Conservation (phyloP, 2,797 vertebrate species). For the Percopsis omiscomaycus region DNA sequence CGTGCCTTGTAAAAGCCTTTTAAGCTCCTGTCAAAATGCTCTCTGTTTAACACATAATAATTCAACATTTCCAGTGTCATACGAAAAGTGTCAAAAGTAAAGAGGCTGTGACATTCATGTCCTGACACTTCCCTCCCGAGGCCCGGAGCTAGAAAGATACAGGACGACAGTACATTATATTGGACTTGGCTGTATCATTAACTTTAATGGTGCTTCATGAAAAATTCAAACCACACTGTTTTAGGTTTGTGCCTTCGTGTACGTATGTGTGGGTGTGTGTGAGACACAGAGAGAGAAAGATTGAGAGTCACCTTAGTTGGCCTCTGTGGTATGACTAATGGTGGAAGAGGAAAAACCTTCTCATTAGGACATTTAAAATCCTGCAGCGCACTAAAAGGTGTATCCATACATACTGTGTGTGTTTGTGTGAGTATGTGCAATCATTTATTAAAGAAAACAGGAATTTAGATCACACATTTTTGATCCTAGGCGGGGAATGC, state of each 20-base stretch:
- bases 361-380: slow-evolving; percentile 65
- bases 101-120: slow-evolving; percentile 35
- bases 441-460: slow-evolving; percentile 58
- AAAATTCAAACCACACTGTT: slow-evolving; percentile 44
- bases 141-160: slow-evolving; percentile 17
- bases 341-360: slow-evolving; percentile 52
- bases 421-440: slow-evolving; percentile 20
- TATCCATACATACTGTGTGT: slow-evolving; percentile 5
- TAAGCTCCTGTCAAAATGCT: slow-evolving; percentile 17
- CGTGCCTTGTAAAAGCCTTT: slow-evolving; percentile 15
- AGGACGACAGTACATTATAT: slow-evolving; percentile 38
- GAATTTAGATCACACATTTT: slow-evolving; percentile 11
- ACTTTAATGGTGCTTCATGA: slow-evolving; percentile 60
- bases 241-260: slow-evolving; percentile 13
- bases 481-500: neutral
- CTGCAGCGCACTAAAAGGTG: slow-evolving; percentile 45
- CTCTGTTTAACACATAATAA: slow-evolving; percentile 27
- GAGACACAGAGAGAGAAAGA: neutral
- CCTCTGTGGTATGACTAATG: slow-evolving; percentile 54
- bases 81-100: slow-evolving; percentile 32
- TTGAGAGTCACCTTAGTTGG: slow-evolving; percentile 36
- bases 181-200: slow-evolving; percentile 56
- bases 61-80: slow-evolving; percentile 33
- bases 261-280: slow-evolving; percentile 8
- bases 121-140: slow-evolving; percentile 26